A percentile compares a stretch with the other conserved stretches of the same genome.
Conservation (phyloP, 2,888 invertebrate species). For the Catocala sponsa region DNA sequence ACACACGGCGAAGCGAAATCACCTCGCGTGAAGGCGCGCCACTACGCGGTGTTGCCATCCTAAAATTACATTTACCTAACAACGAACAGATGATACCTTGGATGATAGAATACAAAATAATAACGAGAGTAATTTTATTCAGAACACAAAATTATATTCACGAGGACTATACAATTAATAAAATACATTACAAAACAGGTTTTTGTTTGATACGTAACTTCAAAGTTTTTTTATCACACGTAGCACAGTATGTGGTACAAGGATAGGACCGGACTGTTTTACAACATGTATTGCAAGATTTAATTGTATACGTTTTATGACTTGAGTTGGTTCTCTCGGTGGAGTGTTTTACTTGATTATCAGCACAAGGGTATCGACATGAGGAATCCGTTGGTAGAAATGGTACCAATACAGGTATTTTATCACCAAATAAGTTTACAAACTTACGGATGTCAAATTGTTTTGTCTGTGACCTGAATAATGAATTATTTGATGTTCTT, state of each 20-base stretch:
- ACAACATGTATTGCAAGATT: constrained; percentile 31
- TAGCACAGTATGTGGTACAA: constrained; percentile 57
- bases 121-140: background rate
- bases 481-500: no score
- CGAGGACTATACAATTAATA: background rate
- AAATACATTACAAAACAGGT: background rate
- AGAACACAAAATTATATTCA: no score
- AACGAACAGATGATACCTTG: constrained; percentile 34
- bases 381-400: no score
- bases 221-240: constrained; percentile 47
- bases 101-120: constrained; percentile 1
- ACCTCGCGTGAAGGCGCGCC: constrained; percentile 74
- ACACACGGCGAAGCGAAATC: constrained; percentile 67
- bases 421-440: no score
- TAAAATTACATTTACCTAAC: constrained; percentile 43
- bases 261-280: constrained; percentile 49
- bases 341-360: no score
- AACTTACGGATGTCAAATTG: no score
- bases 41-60: constrained; percentile 72
- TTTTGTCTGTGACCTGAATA: no score
- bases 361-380: no score
- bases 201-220: background rate
- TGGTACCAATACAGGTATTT: no score
- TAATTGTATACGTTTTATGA: no score
- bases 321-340: no score